phyloP scores from a whole-genome alignment of 1,140 invertebrate species.

The Zeugodacus cucurbitae region DNA sequence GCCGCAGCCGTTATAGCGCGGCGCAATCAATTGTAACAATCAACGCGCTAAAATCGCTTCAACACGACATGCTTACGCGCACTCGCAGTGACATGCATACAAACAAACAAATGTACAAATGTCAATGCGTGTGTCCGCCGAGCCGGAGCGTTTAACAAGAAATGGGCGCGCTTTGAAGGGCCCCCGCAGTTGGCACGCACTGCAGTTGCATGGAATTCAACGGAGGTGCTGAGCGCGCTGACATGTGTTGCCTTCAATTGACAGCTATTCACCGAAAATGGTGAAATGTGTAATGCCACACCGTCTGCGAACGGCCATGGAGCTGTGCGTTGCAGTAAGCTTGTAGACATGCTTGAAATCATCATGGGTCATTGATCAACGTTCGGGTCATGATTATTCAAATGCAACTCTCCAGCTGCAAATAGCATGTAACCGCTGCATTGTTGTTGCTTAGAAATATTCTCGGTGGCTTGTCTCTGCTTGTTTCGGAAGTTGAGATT shows the following conservation, averaged over 20 bases:
- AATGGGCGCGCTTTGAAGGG: conserved; percentile 30
- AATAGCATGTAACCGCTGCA: not conserved
- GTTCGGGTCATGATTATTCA: conserved; percentile 2
- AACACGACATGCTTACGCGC: not conserved
- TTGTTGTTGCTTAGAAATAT: not conserved
- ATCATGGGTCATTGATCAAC: conserved; percentile 32
- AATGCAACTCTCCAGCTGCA: not conserved
- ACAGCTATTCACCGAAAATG: not conserved
- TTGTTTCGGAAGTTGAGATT: conserved; percentile 3
- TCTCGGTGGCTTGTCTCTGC: not conserved
- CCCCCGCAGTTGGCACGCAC: not conserved
- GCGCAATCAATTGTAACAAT: conserved; percentile 15
- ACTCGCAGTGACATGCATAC: not conserved
- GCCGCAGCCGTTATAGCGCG: not conserved
- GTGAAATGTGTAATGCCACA: not conserved
- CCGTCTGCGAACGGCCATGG: not conserved
- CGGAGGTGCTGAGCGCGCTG: conserved; percentile 4
- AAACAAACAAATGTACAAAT: not conserved
- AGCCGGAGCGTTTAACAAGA: not conserved
- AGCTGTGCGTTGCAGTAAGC: not conserved
- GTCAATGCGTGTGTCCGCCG: not conserved
- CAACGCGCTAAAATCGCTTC: not conserved
- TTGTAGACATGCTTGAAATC: not conserved
- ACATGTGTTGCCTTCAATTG: not conserved
- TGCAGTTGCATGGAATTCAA: not conserved